phyloP scores from a whole-genome alignment of 1,140 invertebrate species.

The Drosophila micromelanica region DNA sequence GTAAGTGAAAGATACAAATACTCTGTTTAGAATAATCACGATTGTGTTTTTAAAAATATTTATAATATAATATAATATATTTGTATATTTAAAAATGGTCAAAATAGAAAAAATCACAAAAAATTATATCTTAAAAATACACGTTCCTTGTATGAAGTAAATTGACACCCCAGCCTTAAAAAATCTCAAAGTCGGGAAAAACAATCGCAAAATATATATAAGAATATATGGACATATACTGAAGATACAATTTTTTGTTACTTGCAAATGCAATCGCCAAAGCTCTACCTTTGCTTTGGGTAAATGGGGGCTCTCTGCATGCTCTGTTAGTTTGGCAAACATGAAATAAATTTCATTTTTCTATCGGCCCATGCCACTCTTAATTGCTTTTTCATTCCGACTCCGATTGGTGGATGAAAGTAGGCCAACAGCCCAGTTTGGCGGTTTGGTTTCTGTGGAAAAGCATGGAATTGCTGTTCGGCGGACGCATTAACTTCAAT shows the following conservation, averaged over 20 bases:
- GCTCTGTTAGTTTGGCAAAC: slow-evolving; percentile 12
- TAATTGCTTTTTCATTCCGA: slow-evolving; percentile 46
- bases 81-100: no score
- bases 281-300: not conserved
- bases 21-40: no score
- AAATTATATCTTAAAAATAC: no score
- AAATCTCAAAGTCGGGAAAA: no score
- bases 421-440: slow-evolving; percentile 28
- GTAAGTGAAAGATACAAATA: slow-evolving; percentile 80
- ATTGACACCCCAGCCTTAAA: no score
- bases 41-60: no score
- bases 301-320: not conserved
- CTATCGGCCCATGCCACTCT: slow-evolving; percentile 18
- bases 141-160: no score
- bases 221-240: no score
- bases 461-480: slow-evolving; percentile 20
- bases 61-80: no score
- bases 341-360: slow-evolving; percentile 5
- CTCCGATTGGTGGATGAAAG: slow-evolving; percentile 8
- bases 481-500: slow-evolving; percentile 75
- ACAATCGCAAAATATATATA: no score
- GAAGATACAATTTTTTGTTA: not conserved
- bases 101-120: no score
- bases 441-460: slow-evolving; percentile 1
- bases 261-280: not conserved